These are phyloP conservation scores for Himalopsyche kuldschensis DNA, from an alignment of 2,888 invertebrate species.

Conservation along the genomic window DNA sequence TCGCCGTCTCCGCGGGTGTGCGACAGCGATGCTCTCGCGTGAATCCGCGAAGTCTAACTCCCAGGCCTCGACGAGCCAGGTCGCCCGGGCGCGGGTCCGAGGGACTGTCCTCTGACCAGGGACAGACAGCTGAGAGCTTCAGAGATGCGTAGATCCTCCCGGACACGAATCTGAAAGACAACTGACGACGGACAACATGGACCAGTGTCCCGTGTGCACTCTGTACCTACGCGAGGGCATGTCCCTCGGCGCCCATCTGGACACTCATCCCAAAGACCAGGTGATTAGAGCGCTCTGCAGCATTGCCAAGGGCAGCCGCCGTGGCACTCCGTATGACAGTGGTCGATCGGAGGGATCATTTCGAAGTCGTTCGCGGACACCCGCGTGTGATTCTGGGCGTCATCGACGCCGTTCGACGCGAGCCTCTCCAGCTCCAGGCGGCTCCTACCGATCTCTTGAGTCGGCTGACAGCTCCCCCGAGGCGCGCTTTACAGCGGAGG, in stretches of 20 bases:
- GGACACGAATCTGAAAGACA: slow-evolving; percentile 5
- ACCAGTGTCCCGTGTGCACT: slow-evolving; percentile 83
- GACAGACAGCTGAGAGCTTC: neutral
- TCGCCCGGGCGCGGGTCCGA: neutral
- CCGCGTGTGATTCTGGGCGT: slow-evolving; percentile 52
- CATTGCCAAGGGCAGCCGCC: slow-evolving; percentile 52
- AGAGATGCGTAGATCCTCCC: neutral
- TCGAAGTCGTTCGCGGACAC: slow-evolving; percentile 45
- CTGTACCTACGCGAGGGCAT: slow-evolving; percentile 82
- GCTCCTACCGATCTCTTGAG: slow-evolving; percentile 45
- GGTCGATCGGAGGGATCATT: slow-evolving; percentile 48
- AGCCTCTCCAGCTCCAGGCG: slow-evolving; percentile 51
- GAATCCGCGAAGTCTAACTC: neutral
- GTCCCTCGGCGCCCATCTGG: slow-evolving; percentile 76
- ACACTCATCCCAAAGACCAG: slow-evolving; percentile 86
- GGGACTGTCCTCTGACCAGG: neutral
- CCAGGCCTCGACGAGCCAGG: neutral
- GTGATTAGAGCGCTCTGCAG: slow-evolving; percentile 77
- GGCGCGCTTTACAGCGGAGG: slow-evolving; percentile 45
- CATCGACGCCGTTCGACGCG: slow-evolving; percentile 44
- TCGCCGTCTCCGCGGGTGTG: neutral
- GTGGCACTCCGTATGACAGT: slow-evolving; percentile 21
- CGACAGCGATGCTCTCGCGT: neutral
- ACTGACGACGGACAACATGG: slow-evolving; percentile 39
- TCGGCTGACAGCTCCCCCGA: slow-evolving; percentile 44